phyloP scores from a whole-genome alignment of 2,888 invertebrate genomes.

The Pheosia tremula region DNA sequence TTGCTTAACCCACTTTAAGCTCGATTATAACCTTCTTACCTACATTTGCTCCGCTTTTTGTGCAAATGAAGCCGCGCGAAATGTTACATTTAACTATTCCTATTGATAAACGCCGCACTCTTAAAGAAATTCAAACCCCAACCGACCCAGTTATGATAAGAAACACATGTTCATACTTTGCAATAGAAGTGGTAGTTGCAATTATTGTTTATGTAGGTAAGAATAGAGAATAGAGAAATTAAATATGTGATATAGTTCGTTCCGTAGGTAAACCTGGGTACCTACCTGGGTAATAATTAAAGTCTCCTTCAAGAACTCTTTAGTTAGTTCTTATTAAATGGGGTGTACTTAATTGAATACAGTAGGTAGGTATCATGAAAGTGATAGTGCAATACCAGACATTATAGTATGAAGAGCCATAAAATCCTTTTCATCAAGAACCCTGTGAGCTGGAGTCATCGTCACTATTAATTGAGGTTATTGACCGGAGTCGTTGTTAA shows the following conservation, averaged over 20 bases:
- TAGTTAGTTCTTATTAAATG: too few species aligned
- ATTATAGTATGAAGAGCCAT: too few species aligned
- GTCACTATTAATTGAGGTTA: too few species aligned
- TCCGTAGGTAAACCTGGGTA: too few species aligned
- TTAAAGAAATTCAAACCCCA: slow-evolving; percentile 17
- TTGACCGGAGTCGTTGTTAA: too few species aligned
- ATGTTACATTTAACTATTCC: slow-evolving; percentile 36
- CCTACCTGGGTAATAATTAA: too few species aligned
- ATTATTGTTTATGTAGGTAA: not conserved
- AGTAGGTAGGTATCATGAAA: too few species aligned
- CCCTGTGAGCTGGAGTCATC: too few species aligned
- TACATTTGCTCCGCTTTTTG: slow-evolving; percentile 80
- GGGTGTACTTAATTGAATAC: too few species aligned
- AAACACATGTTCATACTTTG: slow-evolving; percentile 9
- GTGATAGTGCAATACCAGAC: too few species aligned
- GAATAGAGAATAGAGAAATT: not conserved
- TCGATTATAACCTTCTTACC: slow-evolving; percentile 84
- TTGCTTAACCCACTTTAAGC: slow-evolving; percentile 83
- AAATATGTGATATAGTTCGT: not conserved
- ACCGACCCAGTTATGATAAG: slow-evolving; percentile 27
- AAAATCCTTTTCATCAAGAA: too few species aligned
- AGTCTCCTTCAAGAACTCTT: too few species aligned
- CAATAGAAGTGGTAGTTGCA: not conserved
- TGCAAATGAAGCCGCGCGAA: slow-evolving; percentile 55
- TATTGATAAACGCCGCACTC: slow-evolving; percentile 24